Evolutionary conservation across 2,113 vertebrate genomes (phyloP).

Genomic region (Lynx canadensis): DNA sequence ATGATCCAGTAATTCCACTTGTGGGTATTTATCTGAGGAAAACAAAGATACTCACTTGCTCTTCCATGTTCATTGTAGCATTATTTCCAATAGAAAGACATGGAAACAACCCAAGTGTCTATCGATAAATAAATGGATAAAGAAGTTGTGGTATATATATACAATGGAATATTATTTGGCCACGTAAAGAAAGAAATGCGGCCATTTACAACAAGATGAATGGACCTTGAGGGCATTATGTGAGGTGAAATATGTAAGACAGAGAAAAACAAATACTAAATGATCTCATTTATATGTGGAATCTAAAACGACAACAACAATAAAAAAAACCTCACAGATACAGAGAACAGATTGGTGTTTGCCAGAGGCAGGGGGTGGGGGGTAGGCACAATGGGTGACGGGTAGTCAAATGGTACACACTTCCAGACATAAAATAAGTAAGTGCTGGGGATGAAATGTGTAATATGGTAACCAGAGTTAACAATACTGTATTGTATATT

Average conservation of each 20-base stretch:
- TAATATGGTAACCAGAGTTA: neutral
- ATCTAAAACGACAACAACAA: neutral
- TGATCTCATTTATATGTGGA: neutral
- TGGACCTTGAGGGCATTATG: neutral
- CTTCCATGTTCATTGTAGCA: neutral
- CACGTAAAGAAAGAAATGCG: neutral
- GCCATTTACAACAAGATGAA: neutral
- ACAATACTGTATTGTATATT: neutral
- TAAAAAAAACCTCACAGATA: neutral
- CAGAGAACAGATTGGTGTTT: neutral
- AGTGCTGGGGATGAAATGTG: neutral
- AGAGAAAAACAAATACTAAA: neutral
- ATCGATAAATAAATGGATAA: neutral
- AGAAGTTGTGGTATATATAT: neutral
- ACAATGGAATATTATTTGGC: neutral
- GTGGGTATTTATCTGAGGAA: neutral
- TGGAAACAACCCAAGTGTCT: neutral
- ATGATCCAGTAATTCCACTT: neutral
- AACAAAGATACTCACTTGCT: neutral
- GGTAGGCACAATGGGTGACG: neutral
- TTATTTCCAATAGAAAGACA: neutral
- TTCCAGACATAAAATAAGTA: neutral
- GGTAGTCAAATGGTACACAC: neutral
- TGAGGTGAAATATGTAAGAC: neutral
- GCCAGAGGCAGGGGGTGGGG: neutral